Base-by-base conservation (phyloP, 2,888 invertebrate genomes). In the Heliconius ismenius region DNA sequence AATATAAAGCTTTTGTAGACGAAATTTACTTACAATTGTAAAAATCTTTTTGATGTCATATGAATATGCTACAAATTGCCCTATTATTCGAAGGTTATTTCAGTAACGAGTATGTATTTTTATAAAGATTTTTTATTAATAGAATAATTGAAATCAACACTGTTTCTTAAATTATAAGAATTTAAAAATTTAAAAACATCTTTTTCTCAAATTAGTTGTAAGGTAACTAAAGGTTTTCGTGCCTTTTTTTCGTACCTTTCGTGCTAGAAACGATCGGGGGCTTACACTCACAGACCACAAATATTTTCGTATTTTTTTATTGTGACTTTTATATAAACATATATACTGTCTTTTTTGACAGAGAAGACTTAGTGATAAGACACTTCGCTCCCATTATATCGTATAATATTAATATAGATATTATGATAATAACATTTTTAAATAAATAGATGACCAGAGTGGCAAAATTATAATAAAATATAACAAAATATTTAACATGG, bases 41-140 rank as follows among this genome's bases (percentile, higher is more conserved):
- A 21, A 26, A 43, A 60, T 62, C 26, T 15, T 15, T 70, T 73
- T 63, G 43, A 63, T 73, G 28, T 70, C 28, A 70, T 58, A n/a
- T 63, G 63, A 73, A 73, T 36, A 26, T 63, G 39, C 21, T 39
- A 11, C 63, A 73, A 73, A 63, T 73, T 73, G 39, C 39, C 39
- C 43, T 62, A 18, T 72, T 62, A 63, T 43, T 63, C 43, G n/a
- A 21, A 62, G 43, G 13, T 28, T 13, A 26, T 39, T 63, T 73
- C 28, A 43, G 39, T 62, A 62, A 62, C 21, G 26, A 73, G 3
- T 26, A 36, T 28, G 62, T 63, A 43, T 13, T 39, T 58, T 54
- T 26, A 10, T 10, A 70, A 24, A 10, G 28, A 70, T 24, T 58
- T 58, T 58, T 58, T 54, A 58, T 58, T 58, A 58, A n/a, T 4